Base-by-base conservation (phyloP, 2,888 invertebrate species). In the Lapara coniferarum region DNA sequence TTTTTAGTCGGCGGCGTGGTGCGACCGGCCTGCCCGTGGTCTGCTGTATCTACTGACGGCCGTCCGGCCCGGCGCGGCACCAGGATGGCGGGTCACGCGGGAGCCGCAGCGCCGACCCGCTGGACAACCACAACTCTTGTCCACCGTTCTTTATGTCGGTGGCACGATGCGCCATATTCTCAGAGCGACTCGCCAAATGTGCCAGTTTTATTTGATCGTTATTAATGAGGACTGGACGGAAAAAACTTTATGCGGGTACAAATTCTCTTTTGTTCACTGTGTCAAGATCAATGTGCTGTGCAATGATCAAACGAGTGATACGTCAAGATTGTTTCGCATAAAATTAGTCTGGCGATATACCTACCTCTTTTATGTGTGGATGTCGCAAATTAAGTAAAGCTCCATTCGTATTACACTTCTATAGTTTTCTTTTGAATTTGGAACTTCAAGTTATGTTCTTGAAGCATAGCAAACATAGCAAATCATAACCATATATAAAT, bases 1-100 rank as follows among this genome's bases (percentile, higher is more conserved):
- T 93, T 92, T 93, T 90, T 93, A 93, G 93, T 85, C 82, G 82
- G 83, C 88, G 87, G 85, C 85, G 87, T 84, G 84, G 82, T 84
- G 83, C 81, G 82, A 74, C 81, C 81, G 82, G 81, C 75, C 72
- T 72, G 71, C 66, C 57, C 51, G 68, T 70, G 70, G 59, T 68
- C 66, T 66, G 67, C 66, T 55, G 71, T 67, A 57, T 67, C 71
- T 71, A 72, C 70, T 72, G 74, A 69, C 74, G 58, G 70, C 68
- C 70, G 71, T 56, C 68, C 70, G 73, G 71, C 58, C 55, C 67
- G 16, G 67, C 53, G 53, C 71, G 68, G 71, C 73, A 70, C 72
- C 74, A 73, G 49, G 51, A 37, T 56, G 73, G 52, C 69, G 69
- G 69, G 68, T 69, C 68, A 69, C 53, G 68, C 68, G 69, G 51